Conservation (phyloP, 2,797 vertebrate genomes). For the Peromyscus melanophrys region DNA sequence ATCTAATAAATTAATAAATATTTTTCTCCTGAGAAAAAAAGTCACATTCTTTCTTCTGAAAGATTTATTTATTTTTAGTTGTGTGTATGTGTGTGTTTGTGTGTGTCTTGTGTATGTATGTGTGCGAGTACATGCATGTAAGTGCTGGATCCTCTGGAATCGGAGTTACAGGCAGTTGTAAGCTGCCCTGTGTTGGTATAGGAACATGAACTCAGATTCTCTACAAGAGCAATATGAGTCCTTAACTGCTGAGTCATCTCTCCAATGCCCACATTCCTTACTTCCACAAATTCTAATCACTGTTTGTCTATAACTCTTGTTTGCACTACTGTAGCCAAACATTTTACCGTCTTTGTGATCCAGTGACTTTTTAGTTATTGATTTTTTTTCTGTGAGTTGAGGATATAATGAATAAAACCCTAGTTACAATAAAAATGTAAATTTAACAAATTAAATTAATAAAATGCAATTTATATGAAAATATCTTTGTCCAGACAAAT, state of each 20-base stretch:
- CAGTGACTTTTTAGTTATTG: slow-evolving; percentile 61
- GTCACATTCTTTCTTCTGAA: background rate
- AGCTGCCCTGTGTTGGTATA: background rate
- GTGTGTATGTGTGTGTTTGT: background rate
- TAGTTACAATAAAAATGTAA: slow-evolving; percentile 71
- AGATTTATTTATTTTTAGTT: background rate
- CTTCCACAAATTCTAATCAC: background rate
- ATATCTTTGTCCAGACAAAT: slow-evolving; percentile 60
- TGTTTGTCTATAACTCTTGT: slow-evolving; percentile 35
- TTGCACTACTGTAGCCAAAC: slow-evolving; percentile 11
- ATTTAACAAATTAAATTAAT: slow-evolving; percentile 74
- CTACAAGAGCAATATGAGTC: background rate
- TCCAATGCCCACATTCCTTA: background rate
- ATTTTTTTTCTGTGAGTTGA: slow-evolving; percentile 16
- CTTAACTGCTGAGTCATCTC: background rate
- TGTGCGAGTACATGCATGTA: fast-evolving
- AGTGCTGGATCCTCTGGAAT: background rate
- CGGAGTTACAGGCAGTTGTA: background rate
- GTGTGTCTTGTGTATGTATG: background rate
- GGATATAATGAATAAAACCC: slow-evolving; percentile 49
- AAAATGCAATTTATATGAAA: slow-evolving; percentile 77
- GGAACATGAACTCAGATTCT: background rate
- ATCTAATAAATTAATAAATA: background rate
- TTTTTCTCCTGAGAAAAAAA: background rate
- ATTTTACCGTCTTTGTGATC: slow-evolving; percentile 8